Percentiles rank a stretch among this genome's conserved stretches.
phyloP scores from a whole-genome alignment of 2,888 invertebrate genomes.

The Lomographa bimaculata region DNA sequence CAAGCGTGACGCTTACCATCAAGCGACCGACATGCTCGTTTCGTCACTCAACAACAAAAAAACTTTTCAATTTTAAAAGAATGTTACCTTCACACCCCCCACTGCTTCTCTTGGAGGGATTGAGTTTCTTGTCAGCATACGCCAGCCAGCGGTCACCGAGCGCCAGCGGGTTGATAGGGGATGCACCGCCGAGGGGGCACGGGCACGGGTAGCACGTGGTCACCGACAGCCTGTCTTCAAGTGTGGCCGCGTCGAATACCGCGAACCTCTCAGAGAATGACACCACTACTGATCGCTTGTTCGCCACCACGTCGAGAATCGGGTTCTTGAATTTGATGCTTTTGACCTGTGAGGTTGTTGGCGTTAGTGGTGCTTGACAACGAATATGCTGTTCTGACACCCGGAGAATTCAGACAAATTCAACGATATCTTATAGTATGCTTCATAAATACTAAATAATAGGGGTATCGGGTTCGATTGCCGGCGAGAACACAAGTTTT shows the following conservation, averaged over 20 bases:
- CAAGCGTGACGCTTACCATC: too few relatives aligned
- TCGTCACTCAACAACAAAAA: too few relatives aligned
- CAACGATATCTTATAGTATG: too few relatives aligned
- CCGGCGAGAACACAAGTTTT: too few relatives aligned
- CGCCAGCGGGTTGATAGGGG: constrained; percentile 90
- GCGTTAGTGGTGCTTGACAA: too few relatives aligned
- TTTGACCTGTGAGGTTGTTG: constrained; percentile 84
- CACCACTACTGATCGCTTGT: constrained; percentile 93
- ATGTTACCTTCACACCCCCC: constrained; percentile 90
- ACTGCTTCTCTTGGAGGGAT: constrained; percentile 90
- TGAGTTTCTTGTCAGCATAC: constrained; percentile 93
- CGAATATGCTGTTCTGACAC: too few relatives aligned
- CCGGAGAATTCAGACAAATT: too few relatives aligned
- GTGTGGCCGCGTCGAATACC: constrained; percentile 93
- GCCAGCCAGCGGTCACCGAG: constrained; percentile 94
- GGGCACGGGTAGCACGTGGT: constrained; percentile 96
- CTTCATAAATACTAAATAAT: too few relatives aligned
- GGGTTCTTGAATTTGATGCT: constrained; percentile 96
- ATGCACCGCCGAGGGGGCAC: constrained; percentile 84
- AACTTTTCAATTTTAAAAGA: too few relatives aligned
- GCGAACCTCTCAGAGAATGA: constrained; percentile 95
- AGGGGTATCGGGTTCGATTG: too few relatives aligned
- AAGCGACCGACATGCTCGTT: too few relatives aligned
- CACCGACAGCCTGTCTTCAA: constrained; percentile 93
- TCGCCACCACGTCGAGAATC: constrained; percentile 94